A percentile compares a stretch with the other conserved stretches of the same genome.
These are phyloP conservation scores for Meloidogyne chitwoodi DNA, from an alignment of 1,140 invertebrate species.

Conservation along the genomic window DNA sequence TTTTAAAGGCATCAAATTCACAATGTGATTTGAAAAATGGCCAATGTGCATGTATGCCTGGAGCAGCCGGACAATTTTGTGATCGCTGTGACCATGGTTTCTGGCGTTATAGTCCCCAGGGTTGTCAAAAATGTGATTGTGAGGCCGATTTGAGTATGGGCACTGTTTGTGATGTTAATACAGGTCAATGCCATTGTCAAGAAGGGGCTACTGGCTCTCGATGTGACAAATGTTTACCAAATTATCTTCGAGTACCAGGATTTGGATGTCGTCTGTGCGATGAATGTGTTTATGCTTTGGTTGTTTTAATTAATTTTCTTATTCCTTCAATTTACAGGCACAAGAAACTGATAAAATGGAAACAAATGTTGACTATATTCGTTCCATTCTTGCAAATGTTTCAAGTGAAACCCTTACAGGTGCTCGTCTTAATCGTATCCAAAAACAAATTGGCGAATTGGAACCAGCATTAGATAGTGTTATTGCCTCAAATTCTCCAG, in stretches of 20 bases:
- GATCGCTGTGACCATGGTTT: constrained; percentile 86
- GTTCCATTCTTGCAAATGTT: constrained; percentile 34
- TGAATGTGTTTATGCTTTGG: constrained; percentile 56
- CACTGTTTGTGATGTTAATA: constrained; percentile 57
- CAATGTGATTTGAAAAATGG: constrained; percentile 82
- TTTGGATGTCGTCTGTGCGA: constrained; percentile 56
- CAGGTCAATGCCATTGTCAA: constrained; percentile 60
- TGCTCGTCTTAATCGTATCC: constrained; percentile 47
- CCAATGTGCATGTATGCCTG: constrained; percentile 86
- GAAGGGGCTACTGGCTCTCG: constrained; percentile 58
- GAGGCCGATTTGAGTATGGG: constrained; percentile 59
- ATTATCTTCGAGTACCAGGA: constrained; percentile 51
- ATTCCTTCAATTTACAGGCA: background rate
- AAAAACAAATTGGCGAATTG: constrained; percentile 32
- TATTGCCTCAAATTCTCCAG: background rate
- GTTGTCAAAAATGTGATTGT: constrained; percentile 70
- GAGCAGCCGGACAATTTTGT: constrained; percentile 84
- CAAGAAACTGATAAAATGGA: constrained; percentile 17
- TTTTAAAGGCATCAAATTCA: constrained; percentile 69
- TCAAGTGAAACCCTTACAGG: constrained; percentile 56
- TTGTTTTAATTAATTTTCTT: constrained; percentile 14
- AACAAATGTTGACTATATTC: background rate
- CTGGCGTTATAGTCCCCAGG: constrained; percentile 82
- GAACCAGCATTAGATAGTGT: constrained; percentile 8
- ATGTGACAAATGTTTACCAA: constrained; percentile 52